Evolutionary conservation across 2,888 invertebrate genomes (phyloP).

Genomic region (Pocota personata): DNA sequence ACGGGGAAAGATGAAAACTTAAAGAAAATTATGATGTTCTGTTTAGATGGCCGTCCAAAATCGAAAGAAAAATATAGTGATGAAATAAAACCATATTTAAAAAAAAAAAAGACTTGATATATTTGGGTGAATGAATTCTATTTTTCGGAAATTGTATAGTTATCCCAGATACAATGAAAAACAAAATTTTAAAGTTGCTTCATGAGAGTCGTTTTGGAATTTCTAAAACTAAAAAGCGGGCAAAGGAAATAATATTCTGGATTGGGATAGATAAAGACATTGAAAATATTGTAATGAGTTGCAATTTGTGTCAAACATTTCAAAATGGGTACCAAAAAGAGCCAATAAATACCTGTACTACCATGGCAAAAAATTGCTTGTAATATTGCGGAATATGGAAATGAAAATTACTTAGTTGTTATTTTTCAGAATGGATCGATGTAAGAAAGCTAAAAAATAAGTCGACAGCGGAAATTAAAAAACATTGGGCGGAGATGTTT

Average conservation of each 20-base stretch:
- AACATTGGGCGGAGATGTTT: background rate
- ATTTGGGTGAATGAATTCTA: background rate
- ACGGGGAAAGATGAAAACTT: background rate
- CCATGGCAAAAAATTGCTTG: background rate
- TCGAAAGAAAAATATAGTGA: background rate
- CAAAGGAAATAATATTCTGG: too few relatives aligned
- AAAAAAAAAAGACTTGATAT: background rate
- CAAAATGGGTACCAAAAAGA: background rate
- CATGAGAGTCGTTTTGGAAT: constrained; percentile 9
- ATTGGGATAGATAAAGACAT: background rate
- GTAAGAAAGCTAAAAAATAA: background rate
- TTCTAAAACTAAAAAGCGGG: background rate
- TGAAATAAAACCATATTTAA: background rate
- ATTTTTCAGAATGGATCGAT: background rate
- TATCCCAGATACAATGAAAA: background rate
- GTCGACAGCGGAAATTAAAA: background rate
- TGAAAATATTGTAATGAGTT: background rate
- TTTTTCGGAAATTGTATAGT: background rate
- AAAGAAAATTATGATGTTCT: background rate
- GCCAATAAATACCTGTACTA: background rate
- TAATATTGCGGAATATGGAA: background rate
- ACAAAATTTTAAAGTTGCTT: background rate
- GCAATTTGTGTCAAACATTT: background rate
- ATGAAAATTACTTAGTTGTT: background rate
- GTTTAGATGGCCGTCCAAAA: background rate